Evolutionary conservation across 2,113 vertebrate genomes (phyloP), one percentile per base, ranked within the genome.

Genomic region (Piliocolobus tephrosceles): DNA sequence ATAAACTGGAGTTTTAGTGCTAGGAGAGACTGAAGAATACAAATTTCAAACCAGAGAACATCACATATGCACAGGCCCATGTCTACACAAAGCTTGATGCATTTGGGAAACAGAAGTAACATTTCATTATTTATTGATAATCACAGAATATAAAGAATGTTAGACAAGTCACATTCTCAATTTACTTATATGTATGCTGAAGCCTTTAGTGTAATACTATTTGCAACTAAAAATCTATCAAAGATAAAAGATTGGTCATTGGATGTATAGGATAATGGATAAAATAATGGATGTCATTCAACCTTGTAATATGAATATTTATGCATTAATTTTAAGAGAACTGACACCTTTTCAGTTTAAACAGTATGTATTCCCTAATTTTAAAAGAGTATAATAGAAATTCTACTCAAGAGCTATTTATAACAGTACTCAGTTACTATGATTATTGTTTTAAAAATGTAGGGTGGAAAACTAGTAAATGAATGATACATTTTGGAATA

Each of bases 141-240:
- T 83, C 38, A 52, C 11, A 92, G 5, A 55, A 35, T 20, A 0
- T 73, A 12, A 95, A 91, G 27, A 72, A 68, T 58, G 82, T 96
- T 18, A 35, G 88, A 57, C 22, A 64, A 90, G 27, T 85, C 32
- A 76, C 64, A 85, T 72, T 81, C 10, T 73, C 3, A 22, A 18
- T 17, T 84, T 70, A 90, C 68, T 79, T 2, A 14, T 80, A 73
- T 18, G 12, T 14, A 50, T n/a, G 32, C 14, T 90, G 4, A 82
- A 66, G 3, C 9, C 14, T 35, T 57, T 64, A 17, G 1, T 57
- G 38, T 38, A 52, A 9, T 25, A 64, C 20, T 75, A 35, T 84
- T 92, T 89, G n/a, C 16, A 90, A 82, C 1, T 88, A 93, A 92
- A 93, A 90, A 88, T 76, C 9, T 17, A 85, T 85, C n/a, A 88